phyloP scores from a whole-genome alignment of 2,888 invertebrate genomes.

The Hanleya hanleyi region DNA sequence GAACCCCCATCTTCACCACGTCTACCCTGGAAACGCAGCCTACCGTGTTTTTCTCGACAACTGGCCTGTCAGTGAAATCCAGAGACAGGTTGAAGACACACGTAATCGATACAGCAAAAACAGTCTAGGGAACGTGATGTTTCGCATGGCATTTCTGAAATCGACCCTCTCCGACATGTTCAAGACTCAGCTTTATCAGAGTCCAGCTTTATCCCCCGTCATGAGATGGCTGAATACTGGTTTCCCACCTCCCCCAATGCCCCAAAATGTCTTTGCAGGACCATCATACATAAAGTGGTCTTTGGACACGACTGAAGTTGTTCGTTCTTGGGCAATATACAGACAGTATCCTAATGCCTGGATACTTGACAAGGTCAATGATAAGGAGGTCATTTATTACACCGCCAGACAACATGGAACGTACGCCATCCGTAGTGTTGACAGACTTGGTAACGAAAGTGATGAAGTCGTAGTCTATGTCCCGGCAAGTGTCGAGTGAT shows the following conservation, averaged over 20 bases:
- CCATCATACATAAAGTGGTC: constrained; percentile 39
- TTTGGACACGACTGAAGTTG: constrained; percentile 25
- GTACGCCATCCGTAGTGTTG: constrained; percentile 38
- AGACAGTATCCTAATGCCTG: constrained; percentile 35
- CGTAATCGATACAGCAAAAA: constrained; percentile 26
- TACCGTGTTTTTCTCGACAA: constrained; percentile 44
- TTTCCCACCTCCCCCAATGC: constrained; percentile 23
- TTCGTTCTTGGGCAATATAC: constrained; percentile 49
- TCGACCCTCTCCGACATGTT: constrained; percentile 45
- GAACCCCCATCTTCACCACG: constrained; percentile 49
- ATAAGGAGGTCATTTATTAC: constrained; percentile 31
- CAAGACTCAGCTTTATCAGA: constrained; percentile 40
- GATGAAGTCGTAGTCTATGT: constrained; percentile 13
- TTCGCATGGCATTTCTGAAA: constrained; percentile 55
- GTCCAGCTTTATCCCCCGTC: constrained; percentile 49
- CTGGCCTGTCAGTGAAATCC: constrained; percentile 56
- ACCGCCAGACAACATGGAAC: constrained; percentile 19
- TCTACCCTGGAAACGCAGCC: constrained; percentile 60
- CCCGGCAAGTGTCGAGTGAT: background rate
- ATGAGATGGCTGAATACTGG: constrained; percentile 51
- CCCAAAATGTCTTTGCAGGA: constrained; percentile 35
- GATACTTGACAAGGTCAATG: constrained; percentile 37
- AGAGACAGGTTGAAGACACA: constrained; percentile 54
- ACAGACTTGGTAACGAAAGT: constrained; percentile 32
- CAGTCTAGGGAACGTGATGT: constrained; percentile 60